Evolutionary conservation across 2,888 invertebrate genomes (phyloP).

Genomic region (Polylopha cassiicola): DNA sequence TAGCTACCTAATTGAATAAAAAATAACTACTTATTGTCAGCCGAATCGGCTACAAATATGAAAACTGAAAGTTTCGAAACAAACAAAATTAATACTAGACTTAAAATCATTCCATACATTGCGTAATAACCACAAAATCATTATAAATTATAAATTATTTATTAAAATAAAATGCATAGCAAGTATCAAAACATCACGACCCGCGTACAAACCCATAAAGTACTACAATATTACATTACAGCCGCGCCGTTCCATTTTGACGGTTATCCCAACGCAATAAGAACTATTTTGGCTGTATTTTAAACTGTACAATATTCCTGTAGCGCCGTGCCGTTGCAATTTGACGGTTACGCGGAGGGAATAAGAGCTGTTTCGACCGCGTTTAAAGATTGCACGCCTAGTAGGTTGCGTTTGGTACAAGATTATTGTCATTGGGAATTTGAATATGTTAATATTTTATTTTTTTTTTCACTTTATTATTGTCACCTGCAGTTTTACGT

Average conservation of each 20-base stretch:
- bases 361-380: conserved; percentile 11
- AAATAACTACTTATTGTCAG: too few relatives aligned
- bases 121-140: too few relatives aligned
- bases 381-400: conserved; percentile 14
- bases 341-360: conserved; percentile 42
- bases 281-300: conserved; percentile 36
- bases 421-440: conserved; percentile 27
- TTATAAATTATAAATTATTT: conserved; percentile 20
- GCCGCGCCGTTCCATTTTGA: conserved; percentile 36
- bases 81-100: too few relatives aligned
- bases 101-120: too few relatives aligned
- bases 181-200: conserved; percentile 43
- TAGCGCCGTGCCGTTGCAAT: conserved; percentile 33
- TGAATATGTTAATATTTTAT: conserved; percentile 28
- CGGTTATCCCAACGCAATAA: conserved; percentile 44
- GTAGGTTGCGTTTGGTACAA: conserved; percentile 54
- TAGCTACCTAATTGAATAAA: too few relatives aligned
- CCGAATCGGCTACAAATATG: too few relatives aligned
- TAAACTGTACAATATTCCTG: conserved; percentile 56
- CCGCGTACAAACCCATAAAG: conserved; percentile 61
- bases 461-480: conserved; percentile 1
- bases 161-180: conserved; percentile 25
- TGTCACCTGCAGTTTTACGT: too few relatives aligned
- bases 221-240: conserved; percentile 64
- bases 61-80: too few relatives aligned